A percentile compares a stretch with the other conserved stretches of the same genome.
These are phyloP conservation scores for Rallus crepitans DNA, from an alignment of 2,797 vertebrate species.

Conservation along the genomic window DNA sequence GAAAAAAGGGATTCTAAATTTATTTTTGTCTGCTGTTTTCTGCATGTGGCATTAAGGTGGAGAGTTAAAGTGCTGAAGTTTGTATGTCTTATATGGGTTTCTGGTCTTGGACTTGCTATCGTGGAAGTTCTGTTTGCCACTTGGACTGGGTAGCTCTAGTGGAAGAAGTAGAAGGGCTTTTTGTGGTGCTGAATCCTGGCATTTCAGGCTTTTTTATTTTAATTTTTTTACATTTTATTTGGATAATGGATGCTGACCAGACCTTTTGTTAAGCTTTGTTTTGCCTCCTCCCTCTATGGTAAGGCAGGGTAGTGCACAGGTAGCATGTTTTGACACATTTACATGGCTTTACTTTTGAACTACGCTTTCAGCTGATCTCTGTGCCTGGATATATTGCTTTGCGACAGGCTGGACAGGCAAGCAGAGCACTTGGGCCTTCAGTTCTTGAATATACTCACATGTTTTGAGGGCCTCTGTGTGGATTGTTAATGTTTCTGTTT, in stretches of 20 bases:
- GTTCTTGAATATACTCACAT: neutral
- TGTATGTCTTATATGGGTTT: neutral
- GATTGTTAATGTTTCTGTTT: neutral
- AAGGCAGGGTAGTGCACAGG: neutral
- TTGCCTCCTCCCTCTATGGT: neutral
- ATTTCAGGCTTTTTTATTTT: neutral
- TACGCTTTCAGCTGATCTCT: neutral
- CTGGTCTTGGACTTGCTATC: neutral
- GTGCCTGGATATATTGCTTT: neutral
- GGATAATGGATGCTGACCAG: neutral
- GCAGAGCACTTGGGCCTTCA: neutral
- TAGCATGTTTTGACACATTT: neutral
- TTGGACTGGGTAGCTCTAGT: neutral
- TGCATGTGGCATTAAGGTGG: accelerated
- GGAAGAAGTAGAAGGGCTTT: neutral
- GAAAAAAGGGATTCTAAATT: neutral
- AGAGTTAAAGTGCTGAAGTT: neutral
- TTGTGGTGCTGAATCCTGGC: neutral
- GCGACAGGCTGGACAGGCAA: neutral
- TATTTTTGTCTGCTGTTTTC: neutral
- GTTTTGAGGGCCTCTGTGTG: neutral
- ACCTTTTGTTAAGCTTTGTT: neutral
- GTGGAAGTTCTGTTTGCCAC: neutral
- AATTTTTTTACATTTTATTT: neutral
- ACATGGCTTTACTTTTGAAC: neutral